Evolutionary conservation across 30 jellyfish, hydroid and myxozoan species (phyloP), one percentile per base, ranked within the genome.

Genomic region (Cassiopea xamachana): DNA sequence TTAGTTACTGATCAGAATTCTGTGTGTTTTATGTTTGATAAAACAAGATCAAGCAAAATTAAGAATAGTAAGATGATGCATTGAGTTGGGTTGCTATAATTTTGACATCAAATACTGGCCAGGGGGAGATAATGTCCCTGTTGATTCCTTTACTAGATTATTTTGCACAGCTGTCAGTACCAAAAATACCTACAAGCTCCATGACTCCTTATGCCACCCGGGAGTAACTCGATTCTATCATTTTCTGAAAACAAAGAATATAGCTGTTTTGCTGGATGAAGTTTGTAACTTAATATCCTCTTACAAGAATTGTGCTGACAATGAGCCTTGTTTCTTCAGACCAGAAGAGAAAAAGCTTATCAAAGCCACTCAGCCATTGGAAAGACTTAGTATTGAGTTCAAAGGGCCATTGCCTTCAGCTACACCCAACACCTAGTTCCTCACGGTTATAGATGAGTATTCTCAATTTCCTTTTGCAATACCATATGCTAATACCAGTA

Each of bases 361-460:
- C 62, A 78, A 78, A 74, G 83, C 93, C 10, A 73, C 93, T 19
- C 81, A 62, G 84, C 93, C 93, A 48, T 89, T 89, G 9, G 80
- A 89, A 81, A 50, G 88, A 9, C 51, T 89, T 49, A 73, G 64
- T 60, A 73, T 90, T 83, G 97, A 90, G 51, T 90, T 90, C 75
- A 81, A 90, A 83, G 97, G 92, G 18, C 95, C 97, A 10, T 73
- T 90, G 43, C 96, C 97, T 16, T 59, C 96, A 18, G 44, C 85
- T 10, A 88, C 77, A 55, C 12, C 62, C 2, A 84, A 90, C 51
- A 74, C 64, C 46, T 90, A 82, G 60, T 27, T 90, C 59, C 96
- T 90, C 48, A 90, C 97, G 0, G 82, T 83, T 19, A 61, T 90
- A 14, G 97, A 90, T 76, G 94, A 90, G 82, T 90, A 64, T 69